Percentiles rank a stretch among this genome's conserved stretches.
phyloP scores from a whole-genome alignment of 2,888 invertebrate genomes.

The Phengaris alcon region DNA sequence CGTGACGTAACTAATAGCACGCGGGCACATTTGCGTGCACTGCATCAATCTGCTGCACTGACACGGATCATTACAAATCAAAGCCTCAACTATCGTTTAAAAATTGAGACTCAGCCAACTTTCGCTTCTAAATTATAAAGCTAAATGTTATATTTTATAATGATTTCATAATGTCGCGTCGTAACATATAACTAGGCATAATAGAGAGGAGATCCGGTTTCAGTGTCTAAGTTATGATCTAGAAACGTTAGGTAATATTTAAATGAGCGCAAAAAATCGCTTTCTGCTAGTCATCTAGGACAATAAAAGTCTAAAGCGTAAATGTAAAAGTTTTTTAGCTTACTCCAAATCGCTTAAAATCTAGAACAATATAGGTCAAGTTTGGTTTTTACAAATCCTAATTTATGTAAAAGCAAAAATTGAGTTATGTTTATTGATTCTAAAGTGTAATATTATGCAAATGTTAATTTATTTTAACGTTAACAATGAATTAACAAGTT shows the following conservation, averaged over 20 bases:
- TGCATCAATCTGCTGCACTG: background rate
- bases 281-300: conserved; percentile 2
- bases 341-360: background rate
- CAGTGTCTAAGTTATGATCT: background rate
- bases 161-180: background rate
- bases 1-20: background rate
- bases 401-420: background rate
- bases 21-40: conserved; percentile 11
- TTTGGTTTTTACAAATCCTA: background rate
- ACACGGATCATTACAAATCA: conserved; percentile 9
- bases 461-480: background rate
- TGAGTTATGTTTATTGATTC: background rate
- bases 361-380: background rate
- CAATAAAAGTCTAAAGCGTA: background rate
- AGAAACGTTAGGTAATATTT: conserved; percentile 15
- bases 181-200: conserved; percentile 2
- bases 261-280: conserved; percentile 1
- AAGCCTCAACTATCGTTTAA: background rate
- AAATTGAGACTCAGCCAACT: background rate
- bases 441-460: background rate
- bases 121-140: conserved; percentile 19
- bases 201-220: conserved; percentile 10
- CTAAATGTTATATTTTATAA: conserved; percentile 12
- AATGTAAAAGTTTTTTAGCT: background rate
- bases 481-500: conserved; percentile 9